Evolutionary conservation across 2,888 invertebrate genomes (phyloP).

Genomic region (Aphrophora alni): DNA sequence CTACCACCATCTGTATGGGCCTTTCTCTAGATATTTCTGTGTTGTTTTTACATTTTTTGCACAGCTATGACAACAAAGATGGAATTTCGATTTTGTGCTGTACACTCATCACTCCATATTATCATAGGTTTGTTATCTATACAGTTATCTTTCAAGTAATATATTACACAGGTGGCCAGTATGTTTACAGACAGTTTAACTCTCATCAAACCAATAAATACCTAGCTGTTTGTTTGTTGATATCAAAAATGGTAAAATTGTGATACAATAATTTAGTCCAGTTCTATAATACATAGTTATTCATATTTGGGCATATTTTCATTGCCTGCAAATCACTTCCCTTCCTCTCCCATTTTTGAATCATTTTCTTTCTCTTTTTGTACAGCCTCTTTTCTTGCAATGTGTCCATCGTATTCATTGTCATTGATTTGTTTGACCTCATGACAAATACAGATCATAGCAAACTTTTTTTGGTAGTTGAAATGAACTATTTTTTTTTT

Average conservation of each 20-base stretch:
- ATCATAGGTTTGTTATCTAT: too few species aligned
- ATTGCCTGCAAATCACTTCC: not conserved
- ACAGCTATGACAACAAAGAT: too few species aligned
- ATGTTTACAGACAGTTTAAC: not conserved
- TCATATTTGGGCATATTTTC: not conserved
- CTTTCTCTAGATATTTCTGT: too few species aligned
- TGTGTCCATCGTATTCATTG: not conserved
- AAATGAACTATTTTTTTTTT: too few species aligned
- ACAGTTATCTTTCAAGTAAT: too few species aligned
- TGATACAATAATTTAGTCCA: not conserved
- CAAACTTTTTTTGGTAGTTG: not conserved
- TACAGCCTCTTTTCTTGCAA: not conserved
- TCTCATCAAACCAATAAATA: not conserved
- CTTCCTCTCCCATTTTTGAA: not conserved
- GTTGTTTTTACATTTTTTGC: too few species aligned
- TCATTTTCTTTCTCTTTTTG: not conserved
- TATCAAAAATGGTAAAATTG: slow-evolving; percentile 15
- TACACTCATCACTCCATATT: too few species aligned
- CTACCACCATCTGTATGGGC: too few species aligned
- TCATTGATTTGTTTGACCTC: not conserved
- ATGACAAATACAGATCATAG: slow-evolving; percentile 2
- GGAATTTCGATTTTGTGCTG: too few species aligned
- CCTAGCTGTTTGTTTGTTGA: not conserved
- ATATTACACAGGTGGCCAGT: not conserved
- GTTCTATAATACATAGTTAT: not conserved